A percentile compares a stretch with the other conserved stretches of the same genome.
phyloP scores from a whole-genome alignment of 1,140 invertebrate species.

The Melitaea cinxia region DNA sequence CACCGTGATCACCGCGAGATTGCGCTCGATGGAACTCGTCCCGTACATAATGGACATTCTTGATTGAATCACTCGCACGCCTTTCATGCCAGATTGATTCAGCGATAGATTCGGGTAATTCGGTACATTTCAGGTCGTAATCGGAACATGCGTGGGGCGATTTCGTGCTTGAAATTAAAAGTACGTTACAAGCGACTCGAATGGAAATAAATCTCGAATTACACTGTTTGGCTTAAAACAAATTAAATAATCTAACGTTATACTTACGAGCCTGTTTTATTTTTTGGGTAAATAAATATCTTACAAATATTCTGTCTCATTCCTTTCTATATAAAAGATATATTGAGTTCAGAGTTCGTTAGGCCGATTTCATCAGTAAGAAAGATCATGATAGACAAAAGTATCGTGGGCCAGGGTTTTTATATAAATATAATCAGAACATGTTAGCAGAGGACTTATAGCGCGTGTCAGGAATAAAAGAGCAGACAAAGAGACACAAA shows the following conservation, averaged over 20 bases:
- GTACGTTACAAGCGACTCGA: not conserved
- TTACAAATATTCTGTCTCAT: too few relatives aligned
- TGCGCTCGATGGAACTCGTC: slow-evolving; percentile 54
- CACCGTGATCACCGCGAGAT: slow-evolving; percentile 49
- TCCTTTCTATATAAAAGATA: too few relatives aligned
- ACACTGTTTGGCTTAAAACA: not conserved
- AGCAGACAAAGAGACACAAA: not conserved
- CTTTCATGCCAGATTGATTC: slow-evolving; percentile 58
- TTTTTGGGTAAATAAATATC: too few relatives aligned
- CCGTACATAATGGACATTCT: slow-evolving; percentile 55
- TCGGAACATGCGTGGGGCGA: not conserved
- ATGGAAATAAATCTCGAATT: not conserved
- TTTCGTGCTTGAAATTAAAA: slow-evolving; percentile 4
- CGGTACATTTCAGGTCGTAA: not conserved
- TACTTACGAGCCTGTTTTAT: too few relatives aligned
- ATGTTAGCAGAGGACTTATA: not conserved
- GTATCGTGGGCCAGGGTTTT: not conserved
- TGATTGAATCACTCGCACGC: slow-evolving; percentile 61
- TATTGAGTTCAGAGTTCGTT: too few relatives aligned
- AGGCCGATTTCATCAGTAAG: too few relatives aligned
- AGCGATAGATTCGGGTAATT: slow-evolving; percentile 43
- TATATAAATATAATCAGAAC: slow-evolving; percentile 2
- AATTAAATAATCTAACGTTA: too few relatives aligned
- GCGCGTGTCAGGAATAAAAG: slow-evolving; percentile 7
- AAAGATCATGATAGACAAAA: not conserved